Conservation (phyloP, 2,797 vertebrate species). For the Podarcis lilfordi region DNA sequence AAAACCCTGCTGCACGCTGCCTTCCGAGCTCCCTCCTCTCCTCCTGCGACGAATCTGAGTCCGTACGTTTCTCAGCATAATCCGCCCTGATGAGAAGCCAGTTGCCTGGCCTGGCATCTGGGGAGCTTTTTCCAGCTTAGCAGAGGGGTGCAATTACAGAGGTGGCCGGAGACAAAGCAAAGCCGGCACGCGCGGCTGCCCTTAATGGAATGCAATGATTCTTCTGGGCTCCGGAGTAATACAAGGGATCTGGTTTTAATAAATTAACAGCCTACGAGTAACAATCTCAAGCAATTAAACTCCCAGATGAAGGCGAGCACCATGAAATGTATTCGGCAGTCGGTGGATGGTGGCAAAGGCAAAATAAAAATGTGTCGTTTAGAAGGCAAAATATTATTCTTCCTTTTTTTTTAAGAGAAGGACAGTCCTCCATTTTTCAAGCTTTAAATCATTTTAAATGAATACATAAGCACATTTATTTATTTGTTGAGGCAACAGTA, state of each 20-base stretch:
- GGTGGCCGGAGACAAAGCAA: constrained; percentile 65
- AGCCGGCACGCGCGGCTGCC: constrained; percentile 61
- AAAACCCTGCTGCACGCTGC: neutral
- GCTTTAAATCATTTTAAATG: too few relatives aligned
- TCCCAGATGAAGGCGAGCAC: constrained; percentile 63
- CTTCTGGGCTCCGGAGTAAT: constrained; percentile 70
- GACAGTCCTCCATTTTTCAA: neutral
- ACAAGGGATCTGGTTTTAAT: constrained; percentile 70
- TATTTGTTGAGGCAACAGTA: too few relatives aligned
- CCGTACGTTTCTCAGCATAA: constrained; percentile 30
- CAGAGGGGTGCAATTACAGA: constrained; percentile 66
- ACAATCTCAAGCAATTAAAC: constrained; percentile 76
- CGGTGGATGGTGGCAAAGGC: constrained; percentile 1
- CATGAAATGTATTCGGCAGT: constrained; percentile 66
- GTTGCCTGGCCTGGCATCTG: constrained; percentile 37
- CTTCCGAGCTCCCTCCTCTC: constrained; percentile 2
- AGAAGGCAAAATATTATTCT: constrained; percentile 29
- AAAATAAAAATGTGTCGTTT: constrained; percentile 24
- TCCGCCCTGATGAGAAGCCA: neutral
- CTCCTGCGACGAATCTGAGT: neutral
- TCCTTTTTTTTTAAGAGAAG: neutral
- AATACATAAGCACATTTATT: too few relatives aligned
- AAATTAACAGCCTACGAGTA: constrained; percentile 73
- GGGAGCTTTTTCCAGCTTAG: constrained; percentile 56
- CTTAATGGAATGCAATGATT: constrained; percentile 76